Evolutionary conservation across 2,113 vertebrate species (phyloP).

Genomic region (Strigops habroptila): DNA sequence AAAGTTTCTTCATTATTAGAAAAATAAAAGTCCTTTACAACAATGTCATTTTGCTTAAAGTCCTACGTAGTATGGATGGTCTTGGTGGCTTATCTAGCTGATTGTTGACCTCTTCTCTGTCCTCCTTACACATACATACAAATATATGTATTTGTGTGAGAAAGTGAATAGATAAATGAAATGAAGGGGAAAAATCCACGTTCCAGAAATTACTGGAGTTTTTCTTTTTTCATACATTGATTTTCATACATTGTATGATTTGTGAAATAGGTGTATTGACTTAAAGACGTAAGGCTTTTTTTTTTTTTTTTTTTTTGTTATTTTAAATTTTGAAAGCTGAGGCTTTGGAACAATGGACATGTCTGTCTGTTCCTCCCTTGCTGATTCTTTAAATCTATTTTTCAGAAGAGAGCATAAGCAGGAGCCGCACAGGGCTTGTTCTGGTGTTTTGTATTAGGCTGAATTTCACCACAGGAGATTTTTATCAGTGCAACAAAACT

Average conservation of each 20-base stretch:
- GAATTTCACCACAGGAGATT: not conserved
- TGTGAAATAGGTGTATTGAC: not conserved
- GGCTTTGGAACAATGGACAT: not conserved
- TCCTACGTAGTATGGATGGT: not conserved
- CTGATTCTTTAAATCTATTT: not conserved
- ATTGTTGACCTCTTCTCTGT: not conserved
- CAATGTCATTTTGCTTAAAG: not conserved
- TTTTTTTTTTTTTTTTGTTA: not conserved
- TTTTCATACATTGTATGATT: not conserved
- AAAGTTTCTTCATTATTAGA: not conserved
- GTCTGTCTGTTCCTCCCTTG: not conserved
- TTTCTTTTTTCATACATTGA: rapidly evolving
- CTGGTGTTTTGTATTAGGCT: not conserved
- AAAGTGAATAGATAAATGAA: not conserved
- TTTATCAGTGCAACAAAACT: not conserved
- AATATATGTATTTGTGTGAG: not conserved
- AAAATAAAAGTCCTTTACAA: not conserved
- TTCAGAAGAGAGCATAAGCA: not conserved
- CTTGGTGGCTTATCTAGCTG: not conserved
- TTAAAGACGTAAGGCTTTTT: not conserved
- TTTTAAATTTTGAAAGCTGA: not conserved
- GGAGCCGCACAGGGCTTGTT: not conserved
- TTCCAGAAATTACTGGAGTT: not conserved
- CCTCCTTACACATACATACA: not conserved
- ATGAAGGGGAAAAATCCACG: not conserved